Percentiles rank a stretch among this genome's conserved stretches.
Evolutionary conservation across 2,113 vertebrate species (phyloP).

Genomic region (Dipodomys stephensi): DNA sequence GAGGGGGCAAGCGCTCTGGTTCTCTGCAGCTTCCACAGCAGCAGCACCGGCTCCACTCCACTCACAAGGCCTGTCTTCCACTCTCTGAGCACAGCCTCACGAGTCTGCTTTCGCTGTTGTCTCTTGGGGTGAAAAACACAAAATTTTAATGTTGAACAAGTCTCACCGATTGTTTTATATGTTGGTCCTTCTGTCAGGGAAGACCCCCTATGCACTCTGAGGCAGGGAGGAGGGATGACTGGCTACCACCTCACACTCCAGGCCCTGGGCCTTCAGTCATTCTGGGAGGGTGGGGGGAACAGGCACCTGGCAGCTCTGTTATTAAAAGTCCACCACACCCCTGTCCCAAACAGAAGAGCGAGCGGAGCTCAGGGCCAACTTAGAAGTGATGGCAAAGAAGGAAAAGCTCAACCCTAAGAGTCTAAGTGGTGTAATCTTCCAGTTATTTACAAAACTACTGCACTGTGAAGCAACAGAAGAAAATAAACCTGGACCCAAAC

Average conservation of each 20-base stretch:
- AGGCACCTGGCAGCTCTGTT: conserved; percentile 2
- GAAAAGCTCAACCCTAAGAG: not conserved
- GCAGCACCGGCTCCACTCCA: not conserved
- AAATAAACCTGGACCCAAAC: not conserved
- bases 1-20: too few relatives aligned
- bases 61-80: not conserved
- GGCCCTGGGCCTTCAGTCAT: not conserved
- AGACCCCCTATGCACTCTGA: too few relatives aligned
- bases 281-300: too few relatives aligned
- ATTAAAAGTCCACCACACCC: not conserved
- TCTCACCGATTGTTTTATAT: not conserved
- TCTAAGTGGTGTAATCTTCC: not conserved
- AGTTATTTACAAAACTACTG: not conserved
- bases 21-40: too few relatives aligned
- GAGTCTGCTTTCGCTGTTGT: not conserved
- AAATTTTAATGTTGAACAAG: not conserved
- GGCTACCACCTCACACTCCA: not conserved
- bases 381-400: not conserved
- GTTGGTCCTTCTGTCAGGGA: not conserved
- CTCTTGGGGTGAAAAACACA: not conserved
- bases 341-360: not conserved
- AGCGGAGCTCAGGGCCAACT: not conserved
- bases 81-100: not conserved
- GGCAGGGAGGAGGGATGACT: not conserved
- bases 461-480: not conserved